Conservation (phyloP, 2,797 vertebrate genomes). For the Phrynocephalus forsythii region DNA sequence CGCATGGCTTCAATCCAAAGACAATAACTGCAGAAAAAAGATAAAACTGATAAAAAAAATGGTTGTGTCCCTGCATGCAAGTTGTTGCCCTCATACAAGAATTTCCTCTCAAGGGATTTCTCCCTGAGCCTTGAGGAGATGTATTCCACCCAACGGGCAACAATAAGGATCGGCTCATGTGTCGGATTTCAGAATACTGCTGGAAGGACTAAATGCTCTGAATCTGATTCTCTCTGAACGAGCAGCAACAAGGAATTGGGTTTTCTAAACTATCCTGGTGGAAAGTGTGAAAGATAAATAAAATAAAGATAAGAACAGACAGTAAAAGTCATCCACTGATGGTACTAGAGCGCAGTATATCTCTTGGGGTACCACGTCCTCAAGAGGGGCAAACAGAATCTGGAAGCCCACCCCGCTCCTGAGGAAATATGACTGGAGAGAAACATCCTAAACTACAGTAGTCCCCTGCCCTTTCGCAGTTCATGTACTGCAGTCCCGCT, state of each 20-base stretch:
- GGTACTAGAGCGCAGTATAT: not conserved
- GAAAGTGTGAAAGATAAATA: not conserved
- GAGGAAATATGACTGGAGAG: not conserved
- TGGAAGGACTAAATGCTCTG: not conserved
- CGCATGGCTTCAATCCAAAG: not conserved
- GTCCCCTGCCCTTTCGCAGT: too few relatives aligned
- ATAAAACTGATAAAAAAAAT: not conserved
- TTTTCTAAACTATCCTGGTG: not conserved
- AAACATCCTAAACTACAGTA: not conserved
- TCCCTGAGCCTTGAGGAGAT: not conserved
- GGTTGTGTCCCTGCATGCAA: not conserved
- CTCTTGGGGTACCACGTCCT: not conserved
- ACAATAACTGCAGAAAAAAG: not conserved
- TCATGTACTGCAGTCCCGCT: too few relatives aligned
- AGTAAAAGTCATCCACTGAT: not conserved
- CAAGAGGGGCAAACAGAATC: not conserved
- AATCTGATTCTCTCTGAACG: not conserved
- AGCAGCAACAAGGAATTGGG: not conserved
- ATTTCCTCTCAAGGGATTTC: slow-evolving; percentile 30
- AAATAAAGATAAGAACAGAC: not conserved
- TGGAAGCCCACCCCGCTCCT: not conserved
- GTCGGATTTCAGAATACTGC: not conserved
- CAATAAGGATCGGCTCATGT: not conserved
- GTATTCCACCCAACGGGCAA: not conserved
- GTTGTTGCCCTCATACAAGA: not conserved